phyloP scores from a whole-genome alignment of 2,113 vertebrate genomes.

The Cettia cetti region DNA sequence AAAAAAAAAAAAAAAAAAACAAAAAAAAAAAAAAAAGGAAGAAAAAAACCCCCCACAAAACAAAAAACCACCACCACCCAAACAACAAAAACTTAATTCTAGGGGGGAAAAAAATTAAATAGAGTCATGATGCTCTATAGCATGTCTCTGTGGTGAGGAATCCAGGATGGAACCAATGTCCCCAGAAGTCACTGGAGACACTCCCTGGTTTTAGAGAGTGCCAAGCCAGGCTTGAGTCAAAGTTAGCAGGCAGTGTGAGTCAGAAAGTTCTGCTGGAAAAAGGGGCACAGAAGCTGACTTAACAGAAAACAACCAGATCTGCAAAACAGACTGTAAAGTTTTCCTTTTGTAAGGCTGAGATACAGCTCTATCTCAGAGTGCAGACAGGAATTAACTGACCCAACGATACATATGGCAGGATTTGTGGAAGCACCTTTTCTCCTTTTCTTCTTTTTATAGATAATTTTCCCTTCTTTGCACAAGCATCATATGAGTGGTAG shows the following conservation, averaged over 20 bases:
- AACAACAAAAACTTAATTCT: neutral
- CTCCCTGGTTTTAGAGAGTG: neutral
- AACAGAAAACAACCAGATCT: neutral
- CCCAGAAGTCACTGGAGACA: neutral
- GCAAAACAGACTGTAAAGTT: neutral
- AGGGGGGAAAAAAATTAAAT: neutral
- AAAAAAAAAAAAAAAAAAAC: neutral
- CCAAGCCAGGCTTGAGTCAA: neutral
- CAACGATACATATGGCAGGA: fast-evolving
- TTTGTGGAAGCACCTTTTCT: neutral
- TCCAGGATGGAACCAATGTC: neutral
- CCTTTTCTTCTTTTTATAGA: neutral
- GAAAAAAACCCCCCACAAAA: neutral
- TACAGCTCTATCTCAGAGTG: neutral
- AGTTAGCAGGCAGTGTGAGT: neutral
- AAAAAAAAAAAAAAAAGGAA: neutral
- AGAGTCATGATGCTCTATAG: neutral
- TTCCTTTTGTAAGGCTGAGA: neutral
- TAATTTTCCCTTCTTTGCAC: neutral
- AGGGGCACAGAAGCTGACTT: neutral
- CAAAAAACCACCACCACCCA: too few species aligned
- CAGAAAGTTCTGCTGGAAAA: neutral
- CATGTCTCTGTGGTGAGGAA: conserved; percentile 13
- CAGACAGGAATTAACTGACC: neutral
- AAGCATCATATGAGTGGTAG: fast-evolving